Conservation (phyloP, 1,140 invertebrate genomes). For the Dinoponera quadriceps region DNA sequence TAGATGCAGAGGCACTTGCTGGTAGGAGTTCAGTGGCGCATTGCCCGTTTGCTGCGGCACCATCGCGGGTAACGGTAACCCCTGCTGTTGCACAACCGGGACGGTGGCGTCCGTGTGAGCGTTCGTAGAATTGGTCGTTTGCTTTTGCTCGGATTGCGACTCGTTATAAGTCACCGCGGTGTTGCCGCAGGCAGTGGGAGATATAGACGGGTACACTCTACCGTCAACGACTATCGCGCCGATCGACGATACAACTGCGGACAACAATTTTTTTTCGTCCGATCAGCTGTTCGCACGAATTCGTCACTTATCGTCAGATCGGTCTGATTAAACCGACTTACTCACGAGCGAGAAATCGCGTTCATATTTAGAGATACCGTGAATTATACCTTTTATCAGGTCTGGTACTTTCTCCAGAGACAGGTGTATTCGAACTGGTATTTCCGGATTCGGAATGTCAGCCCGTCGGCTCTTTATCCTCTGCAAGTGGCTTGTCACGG, state of each 20-base stretch:
- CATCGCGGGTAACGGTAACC: conserved; percentile 71
- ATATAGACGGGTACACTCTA: conserved; percentile 87
- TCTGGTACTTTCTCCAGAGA: conserved; percentile 92
- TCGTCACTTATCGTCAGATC: too few relatives aligned
- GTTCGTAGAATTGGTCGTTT: conserved; percentile 71
- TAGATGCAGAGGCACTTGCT: conserved; percentile 69
- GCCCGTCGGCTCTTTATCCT: conserved; percentile 92
- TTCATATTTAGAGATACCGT: not conserved
- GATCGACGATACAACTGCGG: conserved; percentile 89
- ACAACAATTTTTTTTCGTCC: not conserved
- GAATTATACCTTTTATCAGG: conserved; percentile 89
- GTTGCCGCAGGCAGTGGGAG: conserved; percentile 81
- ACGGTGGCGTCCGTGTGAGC: conserved; percentile 72
- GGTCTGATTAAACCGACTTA: not conserved
- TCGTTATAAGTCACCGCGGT: conserved; percentile 77
- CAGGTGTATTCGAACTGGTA: conserved; percentile 92
- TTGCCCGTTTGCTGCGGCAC: conserved; percentile 75
- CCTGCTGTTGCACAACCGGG: conserved; percentile 53
- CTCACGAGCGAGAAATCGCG: too few relatives aligned
- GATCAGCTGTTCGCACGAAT: too few relatives aligned
- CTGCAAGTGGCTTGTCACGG: conserved; percentile 89
- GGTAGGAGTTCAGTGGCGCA: conserved; percentile 72
- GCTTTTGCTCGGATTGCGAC: conserved; percentile 79
- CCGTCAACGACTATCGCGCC: conserved; percentile 93
- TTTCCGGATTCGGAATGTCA: conserved; percentile 94